Conservation (phyloP, 2,797 vertebrate species). For the Podargus strigoides region DNA sequence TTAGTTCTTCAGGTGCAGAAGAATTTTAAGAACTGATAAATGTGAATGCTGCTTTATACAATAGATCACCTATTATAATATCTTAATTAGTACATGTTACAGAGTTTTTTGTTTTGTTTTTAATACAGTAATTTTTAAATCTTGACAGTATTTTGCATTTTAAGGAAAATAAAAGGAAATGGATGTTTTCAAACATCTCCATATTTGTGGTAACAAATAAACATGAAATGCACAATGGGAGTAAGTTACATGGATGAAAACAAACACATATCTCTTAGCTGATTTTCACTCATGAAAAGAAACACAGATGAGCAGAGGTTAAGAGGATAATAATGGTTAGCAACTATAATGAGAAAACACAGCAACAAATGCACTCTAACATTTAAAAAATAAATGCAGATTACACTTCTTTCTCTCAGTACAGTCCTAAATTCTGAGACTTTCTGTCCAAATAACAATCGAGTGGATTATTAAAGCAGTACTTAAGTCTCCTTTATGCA, state of each 20-base stretch:
- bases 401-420: neutral
- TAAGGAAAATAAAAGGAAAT: neutral
- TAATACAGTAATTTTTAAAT: neutral
- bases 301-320: constrained; percentile 47
- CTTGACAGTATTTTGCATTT: neutral
- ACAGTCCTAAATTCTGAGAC: neutral
- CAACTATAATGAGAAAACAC: neutral
- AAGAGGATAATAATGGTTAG: constrained; percentile 22
- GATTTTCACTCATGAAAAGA: constrained; percentile 10
- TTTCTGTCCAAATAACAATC: neutral
- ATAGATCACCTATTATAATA: neutral
- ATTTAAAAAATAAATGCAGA: neutral
- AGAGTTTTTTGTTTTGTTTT: neutral
- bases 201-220: neutral
- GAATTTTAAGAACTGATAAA: neutral
- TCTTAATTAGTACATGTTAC: neutral
- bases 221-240: neutral
- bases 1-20: neutral
- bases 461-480: neutral
- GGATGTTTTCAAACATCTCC: constrained; percentile 34
- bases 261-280: neutral
- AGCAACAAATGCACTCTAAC: neutral
- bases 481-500: neutral
- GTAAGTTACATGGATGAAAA: constrained; percentile 15
- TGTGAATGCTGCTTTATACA: neutral